Evolutionary conservation across 2,113 vertebrate genomes (phyloP).

Genomic region (Uria aalge): DNA sequence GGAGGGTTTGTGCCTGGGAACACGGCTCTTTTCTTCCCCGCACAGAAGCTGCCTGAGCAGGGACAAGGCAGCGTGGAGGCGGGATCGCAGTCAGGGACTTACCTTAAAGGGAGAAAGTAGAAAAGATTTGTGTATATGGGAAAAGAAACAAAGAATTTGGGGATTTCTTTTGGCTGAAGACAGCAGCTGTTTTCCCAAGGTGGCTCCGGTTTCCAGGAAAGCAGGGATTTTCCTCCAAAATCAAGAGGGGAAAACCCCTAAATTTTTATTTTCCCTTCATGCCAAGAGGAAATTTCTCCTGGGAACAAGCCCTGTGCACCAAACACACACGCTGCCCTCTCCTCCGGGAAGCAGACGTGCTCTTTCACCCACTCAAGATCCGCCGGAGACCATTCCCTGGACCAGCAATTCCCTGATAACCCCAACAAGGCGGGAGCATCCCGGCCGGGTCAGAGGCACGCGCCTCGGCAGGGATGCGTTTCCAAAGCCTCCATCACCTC

Average conservation of each 20-base stretch:
- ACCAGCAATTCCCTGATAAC: not conserved
- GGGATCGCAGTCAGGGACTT: not conserved
- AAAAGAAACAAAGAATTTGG: not conserved
- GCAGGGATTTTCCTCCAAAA: not conserved
- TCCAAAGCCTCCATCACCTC: not conserved
- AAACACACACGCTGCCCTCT: not conserved
- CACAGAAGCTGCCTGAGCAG: not conserved
- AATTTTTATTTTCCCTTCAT: not conserved
- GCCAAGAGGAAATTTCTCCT: slow-evolving; percentile 15
- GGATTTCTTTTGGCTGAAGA: not conserved
- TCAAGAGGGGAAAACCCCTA: not conserved
- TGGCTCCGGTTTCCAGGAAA: not conserved
- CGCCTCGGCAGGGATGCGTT: rapidly evolving
- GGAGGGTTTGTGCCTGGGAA: not conserved
- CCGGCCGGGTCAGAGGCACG: not conserved
- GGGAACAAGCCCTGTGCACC: not conserved
- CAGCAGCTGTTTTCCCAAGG: not conserved
- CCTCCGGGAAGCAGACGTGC: not conserved
- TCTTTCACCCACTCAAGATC: not conserved
- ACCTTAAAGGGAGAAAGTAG: not conserved
- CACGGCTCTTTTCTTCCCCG: not conserved
- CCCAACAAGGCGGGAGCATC: not conserved
- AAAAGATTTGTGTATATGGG: too few species aligned
- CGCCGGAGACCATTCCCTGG: not conserved
- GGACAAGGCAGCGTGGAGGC: not conserved